Base-by-base conservation (phyloP, 2,888 invertebrate species). In the Podabrus alpinus region DNA sequence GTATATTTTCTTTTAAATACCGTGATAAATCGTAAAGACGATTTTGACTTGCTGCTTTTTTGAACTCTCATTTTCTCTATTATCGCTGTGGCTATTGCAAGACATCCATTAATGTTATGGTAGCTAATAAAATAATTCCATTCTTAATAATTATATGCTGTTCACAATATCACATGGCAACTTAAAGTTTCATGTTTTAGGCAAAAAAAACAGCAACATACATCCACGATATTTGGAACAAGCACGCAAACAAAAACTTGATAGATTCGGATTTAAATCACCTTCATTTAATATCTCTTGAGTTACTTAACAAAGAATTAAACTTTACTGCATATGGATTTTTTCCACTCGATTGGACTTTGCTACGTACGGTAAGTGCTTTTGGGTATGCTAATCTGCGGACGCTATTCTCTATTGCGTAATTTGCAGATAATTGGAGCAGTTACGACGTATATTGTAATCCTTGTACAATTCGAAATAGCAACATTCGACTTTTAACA, bases 151-250 rank as follows among this genome's bases (percentile, higher is more conserved):
- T n/a, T n/a, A n/a, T n/a, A n/a, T n/a, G n/a, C n/a, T n/a, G n/a
- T n/a, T n/a, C n/a, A n/a, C n/a, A n/a, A n/a, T n/a, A n/a, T n/a
- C n/a, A n/a, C n/a, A n/a, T 19, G 2, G 4, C 19, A 25, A 13
- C 10, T 0, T 3, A 11, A 13, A 29, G 13, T 13, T 11, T 13
- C 1, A 3, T 29, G 11, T 45, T 79, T 60, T 67, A 79, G 79
- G 77, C 75, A 2, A 72, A 76, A n/a, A 77, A 75, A 72, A 80
- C 79, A 19, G 75, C 77, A 13, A 80, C 79, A 4, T 71, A 76
- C 61, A 67, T 81, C 16, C 81, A 81, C 60, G 78, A 79, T 60
- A 78, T 81, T 15, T 81, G 81, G 81, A 80, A 81, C 71, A 78
- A 80, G 10, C 72, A 78, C 45, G 79, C 79, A n/a, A 73, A 71